Evolutionary conservation across 2,888 invertebrate genomes (phyloP).

Genomic region (Axea sp.): DNA sequence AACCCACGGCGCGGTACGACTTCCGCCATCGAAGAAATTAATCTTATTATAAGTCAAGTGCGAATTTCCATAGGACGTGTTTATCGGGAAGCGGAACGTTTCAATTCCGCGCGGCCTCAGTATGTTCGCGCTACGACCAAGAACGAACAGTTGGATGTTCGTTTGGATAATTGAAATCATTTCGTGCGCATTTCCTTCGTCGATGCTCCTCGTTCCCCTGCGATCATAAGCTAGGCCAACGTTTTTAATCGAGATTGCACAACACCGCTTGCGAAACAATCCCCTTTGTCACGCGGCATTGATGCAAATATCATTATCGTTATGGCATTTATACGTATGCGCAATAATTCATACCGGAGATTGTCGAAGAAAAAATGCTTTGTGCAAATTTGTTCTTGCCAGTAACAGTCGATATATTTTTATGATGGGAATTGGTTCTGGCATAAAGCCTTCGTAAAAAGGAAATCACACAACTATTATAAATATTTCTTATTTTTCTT

Average conservation of each 20-base stretch:
- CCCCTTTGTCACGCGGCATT: slow-evolving; percentile 60
- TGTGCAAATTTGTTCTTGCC: slow-evolving; percentile 7
- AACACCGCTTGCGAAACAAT: slow-evolving; percentile 61
- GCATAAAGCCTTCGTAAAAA: no score
- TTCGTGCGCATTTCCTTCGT: slow-evolving; percentile 61
- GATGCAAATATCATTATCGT: slow-evolving; percentile 62
- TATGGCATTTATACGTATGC: slow-evolving; percentile 48
- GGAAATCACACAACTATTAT: no score
- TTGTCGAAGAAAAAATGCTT: slow-evolving; percentile 29
- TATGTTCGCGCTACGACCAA: slow-evolving; percentile 22
- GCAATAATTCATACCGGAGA: slow-evolving; percentile 25
- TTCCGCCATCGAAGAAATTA: slow-evolving; percentile 62
- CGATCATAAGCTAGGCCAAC: slow-evolving; percentile 57
- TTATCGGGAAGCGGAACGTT: slow-evolving; percentile 40
- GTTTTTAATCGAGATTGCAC: slow-evolving; percentile 59
- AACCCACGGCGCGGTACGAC: slow-evolving; percentile 3
- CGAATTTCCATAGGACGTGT: slow-evolving; percentile 66
- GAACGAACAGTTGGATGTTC: slow-evolving; percentile 55
- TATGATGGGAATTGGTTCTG: slow-evolving; percentile 10
- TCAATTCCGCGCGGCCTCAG: slow-evolving; percentile 38
- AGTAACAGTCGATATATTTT: not conserved
- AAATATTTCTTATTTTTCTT: no score
- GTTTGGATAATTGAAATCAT: slow-evolving; percentile 62
- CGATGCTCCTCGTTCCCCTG: slow-evolving; percentile 56
- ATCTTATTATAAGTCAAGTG: slow-evolving; percentile 71